These are phyloP conservation scores for Hylia prasina DNA, from an alignment of 2,113 vertebrate species.

Conservation along the genomic window DNA sequence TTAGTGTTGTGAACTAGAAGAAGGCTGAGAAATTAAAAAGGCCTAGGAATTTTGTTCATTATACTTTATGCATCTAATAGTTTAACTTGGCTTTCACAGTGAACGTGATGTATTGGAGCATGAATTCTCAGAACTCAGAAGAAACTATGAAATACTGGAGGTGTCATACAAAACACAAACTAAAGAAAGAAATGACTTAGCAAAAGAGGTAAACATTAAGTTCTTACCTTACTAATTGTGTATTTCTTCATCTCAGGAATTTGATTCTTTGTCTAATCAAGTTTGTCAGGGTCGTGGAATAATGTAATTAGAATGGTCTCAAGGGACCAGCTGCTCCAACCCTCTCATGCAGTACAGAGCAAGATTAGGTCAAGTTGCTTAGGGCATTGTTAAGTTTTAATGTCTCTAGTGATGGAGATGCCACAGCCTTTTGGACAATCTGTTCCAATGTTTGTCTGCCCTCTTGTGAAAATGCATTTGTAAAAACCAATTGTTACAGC, in stretches of 20 bases:
- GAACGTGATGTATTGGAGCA: slow-evolving; percentile 87
- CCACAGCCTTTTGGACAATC: background rate
- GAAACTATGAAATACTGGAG: slow-evolving; percentile 83
- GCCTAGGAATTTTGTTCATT: background rate
- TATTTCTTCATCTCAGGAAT: background rate
- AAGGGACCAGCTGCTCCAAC: background rate
- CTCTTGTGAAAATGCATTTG: background rate
- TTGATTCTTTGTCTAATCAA: background rate
- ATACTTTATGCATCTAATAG: background rate
- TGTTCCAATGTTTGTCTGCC: background rate
- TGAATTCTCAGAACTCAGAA: slow-evolving; percentile 82
- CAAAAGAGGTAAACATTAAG: slow-evolving; percentile 83
- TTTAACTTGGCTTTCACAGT: slow-evolving; percentile 68
- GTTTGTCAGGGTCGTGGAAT: background rate
- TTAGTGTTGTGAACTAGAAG: background rate
- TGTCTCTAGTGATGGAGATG: background rate
- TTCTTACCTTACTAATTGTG: background rate
- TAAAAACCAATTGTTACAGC: background rate
- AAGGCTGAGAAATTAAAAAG: background rate
- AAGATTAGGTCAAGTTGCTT: background rate
- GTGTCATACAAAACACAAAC: slow-evolving; percentile 73
- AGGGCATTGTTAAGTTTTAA: background rate
- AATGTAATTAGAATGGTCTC: background rate
- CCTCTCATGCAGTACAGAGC: background rate
- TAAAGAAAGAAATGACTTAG: slow-evolving; percentile 85